A percentile compares a stretch with the other conserved stretches of the same genome.
phyloP scores from a whole-genome alignment of 2,113 vertebrate species.

The Trochalopteron elliotii region DNA sequence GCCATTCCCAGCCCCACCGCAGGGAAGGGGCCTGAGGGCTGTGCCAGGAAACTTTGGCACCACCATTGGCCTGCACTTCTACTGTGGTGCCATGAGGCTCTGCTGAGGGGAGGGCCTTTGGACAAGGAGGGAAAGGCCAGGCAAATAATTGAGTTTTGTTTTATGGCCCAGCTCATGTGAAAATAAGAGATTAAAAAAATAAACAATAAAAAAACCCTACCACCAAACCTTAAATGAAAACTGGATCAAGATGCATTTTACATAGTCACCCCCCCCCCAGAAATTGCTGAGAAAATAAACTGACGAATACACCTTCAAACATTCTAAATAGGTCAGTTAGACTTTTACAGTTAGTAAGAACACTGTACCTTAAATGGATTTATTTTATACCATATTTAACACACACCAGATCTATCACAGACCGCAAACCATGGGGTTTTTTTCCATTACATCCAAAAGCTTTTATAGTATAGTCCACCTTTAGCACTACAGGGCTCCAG shows the following conservation, averaged over 20 bases:
- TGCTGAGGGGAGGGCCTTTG: not conserved
- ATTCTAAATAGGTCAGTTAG: not conserved
- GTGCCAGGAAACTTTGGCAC: not conserved
- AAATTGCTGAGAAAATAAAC: not conserved
- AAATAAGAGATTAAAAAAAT: not conserved
- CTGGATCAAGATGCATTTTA: not conserved
- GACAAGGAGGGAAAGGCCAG: not conserved
- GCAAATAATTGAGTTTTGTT: not conserved
- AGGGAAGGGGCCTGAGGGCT: not conserved
- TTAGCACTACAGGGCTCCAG: not conserved
- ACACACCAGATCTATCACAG: not conserved
- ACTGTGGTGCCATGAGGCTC: fast-evolving
- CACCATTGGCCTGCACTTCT: fast-evolving
- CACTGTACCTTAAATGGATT: not conserved
- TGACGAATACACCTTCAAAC: not conserved
- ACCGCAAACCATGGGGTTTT: not conserved
- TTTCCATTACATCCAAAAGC: not conserved
- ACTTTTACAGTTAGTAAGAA: not conserved
- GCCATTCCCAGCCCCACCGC: not conserved
- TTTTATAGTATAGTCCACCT: not conserved
- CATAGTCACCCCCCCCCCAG: not conserved
- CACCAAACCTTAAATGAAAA: not conserved
- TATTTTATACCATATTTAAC: not conserved
- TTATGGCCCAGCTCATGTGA: not conserved
- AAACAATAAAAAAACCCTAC: not conserved